Evolutionary conservation across 2,113 vertebrate species (phyloP), one percentile per base, ranked within the genome.

Genomic region (Dipodomys ordii): DNA sequence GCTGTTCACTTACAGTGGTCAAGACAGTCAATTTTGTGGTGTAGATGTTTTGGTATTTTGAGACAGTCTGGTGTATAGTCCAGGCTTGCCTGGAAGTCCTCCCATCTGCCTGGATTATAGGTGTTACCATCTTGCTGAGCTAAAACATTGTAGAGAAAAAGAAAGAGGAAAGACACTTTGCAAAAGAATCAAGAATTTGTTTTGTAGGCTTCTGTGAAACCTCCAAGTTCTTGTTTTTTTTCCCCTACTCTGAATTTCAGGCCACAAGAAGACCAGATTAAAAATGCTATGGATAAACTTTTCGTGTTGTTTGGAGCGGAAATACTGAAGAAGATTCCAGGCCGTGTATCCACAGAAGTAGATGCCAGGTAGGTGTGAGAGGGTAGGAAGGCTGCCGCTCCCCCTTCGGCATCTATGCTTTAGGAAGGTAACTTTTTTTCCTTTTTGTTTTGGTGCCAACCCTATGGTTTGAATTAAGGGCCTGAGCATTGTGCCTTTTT

Each of bases 311-410:
- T 99, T 57, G 99, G 99, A 49, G 97, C 99, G 1, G 99, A 99
- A 97, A 99, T 99, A 93, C 96, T 99, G 72, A 99, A 99, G 98
- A 99, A 99, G 97, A 99, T 99, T 93, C 99, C 99, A 1, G 99
- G 99, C 72, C 98, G 99, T 22, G 99, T 99, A 18, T 99, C 99
- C 46, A 99, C 99, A 15, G 99, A 99, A 97, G 99, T 99, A 30
- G 99, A 99, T 35, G 99, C 99, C 88, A 99, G 99, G 99, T 99
- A 15, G 23, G 73, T 69, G 3, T 53, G 16, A 32, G 30, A 6
- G 53, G 30, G 10, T 0, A 0, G 6, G 19, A 1, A 1, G 60
- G 44, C 22, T 7, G 28, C 12, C 2, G 20, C 39, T 30, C 0
- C 49, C 57, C 57, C 30, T 30, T 53, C 64, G 11, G 23, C 44